Evolutionary conservation across 2,888 invertebrate species (phyloP).

Genomic region (Torymus auratus): DNA sequence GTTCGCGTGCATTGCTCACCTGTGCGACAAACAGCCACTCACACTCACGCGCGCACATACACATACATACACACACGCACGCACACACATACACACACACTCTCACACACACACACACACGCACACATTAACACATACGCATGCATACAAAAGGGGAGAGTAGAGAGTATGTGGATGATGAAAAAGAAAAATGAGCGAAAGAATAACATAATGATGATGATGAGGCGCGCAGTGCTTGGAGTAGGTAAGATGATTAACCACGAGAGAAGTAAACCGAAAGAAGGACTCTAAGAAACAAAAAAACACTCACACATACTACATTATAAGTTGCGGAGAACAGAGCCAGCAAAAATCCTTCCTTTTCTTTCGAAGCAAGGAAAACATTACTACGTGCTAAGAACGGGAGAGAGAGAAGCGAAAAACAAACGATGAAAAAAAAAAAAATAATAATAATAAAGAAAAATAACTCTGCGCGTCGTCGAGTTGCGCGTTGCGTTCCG

Average conservation of each 20-base stretch:
- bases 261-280: constrained; percentile 45
- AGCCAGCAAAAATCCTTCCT: constrained; percentile 38
- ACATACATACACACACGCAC: constrained; percentile 26
- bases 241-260: constrained; percentile 35
- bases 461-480: constrained; percentile 9
- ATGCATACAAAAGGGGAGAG: constrained; percentile 4
- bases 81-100: not conserved
- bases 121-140: constrained; percentile 17
- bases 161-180: not conserved
- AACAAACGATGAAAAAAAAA: no score
- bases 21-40: not conserved
- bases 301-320: no score
- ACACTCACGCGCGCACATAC: not conserved
- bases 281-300: constrained; percentile 38
- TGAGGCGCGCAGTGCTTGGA: constrained; percentile 34
- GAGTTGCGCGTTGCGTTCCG: constrained; percentile 20
- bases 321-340: constrained; percentile 26
- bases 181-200: constrained; percentile 3
- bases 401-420: not conserved
- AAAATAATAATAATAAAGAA: no score
- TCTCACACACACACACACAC: constrained; percentile 10
- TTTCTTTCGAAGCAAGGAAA: constrained; percentile 35
- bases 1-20: no score
- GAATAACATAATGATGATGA: not conserved
- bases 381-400: constrained; percentile 28